phyloP scores from a whole-genome alignment of 2,113 vertebrate genomes.

The Chascanopsetta lugubris region DNA sequence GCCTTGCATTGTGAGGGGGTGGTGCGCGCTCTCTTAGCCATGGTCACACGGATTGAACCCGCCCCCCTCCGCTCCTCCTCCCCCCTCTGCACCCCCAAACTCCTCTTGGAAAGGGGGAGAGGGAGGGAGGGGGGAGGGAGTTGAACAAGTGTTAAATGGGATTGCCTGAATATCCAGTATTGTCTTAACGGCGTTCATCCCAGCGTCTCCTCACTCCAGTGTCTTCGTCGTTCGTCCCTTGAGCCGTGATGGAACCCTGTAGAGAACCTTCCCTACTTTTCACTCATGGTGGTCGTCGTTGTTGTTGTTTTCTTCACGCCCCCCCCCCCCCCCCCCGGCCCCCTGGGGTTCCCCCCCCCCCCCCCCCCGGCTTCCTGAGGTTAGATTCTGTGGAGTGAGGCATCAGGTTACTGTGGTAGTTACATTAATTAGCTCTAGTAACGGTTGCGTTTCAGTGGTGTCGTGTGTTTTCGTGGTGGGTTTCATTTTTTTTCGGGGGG shows the following conservation, averaged over 20 bases:
- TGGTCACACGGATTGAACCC: slow-evolving; percentile 56
- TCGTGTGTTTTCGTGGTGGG: slow-evolving; percentile 26
- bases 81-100: neutral
- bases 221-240: slow-evolving; percentile 41
- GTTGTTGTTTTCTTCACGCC: slow-evolving; percentile 36
- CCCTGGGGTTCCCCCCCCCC: too few species aligned
- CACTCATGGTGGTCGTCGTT: slow-evolving; percentile 7
- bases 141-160: slow-evolving; percentile 70
- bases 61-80: slow-evolving; percentile 9
- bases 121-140: too few species aligned
- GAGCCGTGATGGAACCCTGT: slow-evolving; percentile 39
- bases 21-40: slow-evolving; percentile 55
- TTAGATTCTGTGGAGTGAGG: slow-evolving; percentile 39
- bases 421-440: slow-evolving; percentile 53
- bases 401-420: slow-evolving; percentile 37
- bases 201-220: slow-evolving; percentile 41
- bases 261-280: slow-evolving; percentile 14
- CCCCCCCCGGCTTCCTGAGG: slow-evolving; percentile 41
- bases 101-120: too few species aligned
- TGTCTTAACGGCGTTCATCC: slow-evolving; percentile 71
- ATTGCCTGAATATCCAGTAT: slow-evolving; percentile 74
- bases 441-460: slow-evolving; percentile 33
- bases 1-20: slow-evolving; percentile 65
- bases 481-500: slow-evolving; percentile 24
- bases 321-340: too few species aligned